Evolutionary conservation across 2,797 vertebrate genomes (phyloP), one percentile per base, ranked within the genome.

Genomic region (Sebastes steindachneri): DNA sequence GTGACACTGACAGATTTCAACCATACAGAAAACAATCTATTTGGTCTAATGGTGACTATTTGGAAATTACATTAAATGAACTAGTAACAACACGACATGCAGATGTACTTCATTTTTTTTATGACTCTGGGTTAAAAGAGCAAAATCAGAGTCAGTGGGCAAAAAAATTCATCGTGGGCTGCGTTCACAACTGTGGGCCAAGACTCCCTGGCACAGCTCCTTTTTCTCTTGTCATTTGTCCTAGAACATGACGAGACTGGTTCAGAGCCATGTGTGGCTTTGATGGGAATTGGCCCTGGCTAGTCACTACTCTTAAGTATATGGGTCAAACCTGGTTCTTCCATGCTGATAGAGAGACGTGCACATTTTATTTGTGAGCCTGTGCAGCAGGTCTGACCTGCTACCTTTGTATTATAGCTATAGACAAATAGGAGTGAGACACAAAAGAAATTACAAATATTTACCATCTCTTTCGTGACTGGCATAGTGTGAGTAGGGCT

Each of bases 181-280:
- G 64, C 55, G 57, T 66, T 70, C 12, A 77, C 7, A 81, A 59
- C 80, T 77, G 55, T 11, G 28, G 79, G 66, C 67, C 73, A 88
- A 82, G 65, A 75, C 45, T 84, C 66, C 60, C 48, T 92, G 84
- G 81, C 80, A 82, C 21, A 26, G 59, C 51, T 74, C 58, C 63
- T 90, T 86, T 86, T 17, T 1, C 48, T 53, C 80, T 81, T 75
- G 54, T 88, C 54, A 86, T 89, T 86, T 86, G 80, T 87, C 75
- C 77, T 79, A 69, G 77, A 80, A 88, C 78, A 88, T 84, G 75
- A 84, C 11, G 5, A 75, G 79, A 73, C 83, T 84, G 77, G 70
- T 87, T 85, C 70, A 78, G 60, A 79, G 83, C 79, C 69, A 80
- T 83, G 68, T 68, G 63, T 84, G 70, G 71, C 69, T 86, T 74